phyloP scores from a whole-genome alignment of 2,113 vertebrate genomes.

The Brienomyrus brachyistius region DNA sequence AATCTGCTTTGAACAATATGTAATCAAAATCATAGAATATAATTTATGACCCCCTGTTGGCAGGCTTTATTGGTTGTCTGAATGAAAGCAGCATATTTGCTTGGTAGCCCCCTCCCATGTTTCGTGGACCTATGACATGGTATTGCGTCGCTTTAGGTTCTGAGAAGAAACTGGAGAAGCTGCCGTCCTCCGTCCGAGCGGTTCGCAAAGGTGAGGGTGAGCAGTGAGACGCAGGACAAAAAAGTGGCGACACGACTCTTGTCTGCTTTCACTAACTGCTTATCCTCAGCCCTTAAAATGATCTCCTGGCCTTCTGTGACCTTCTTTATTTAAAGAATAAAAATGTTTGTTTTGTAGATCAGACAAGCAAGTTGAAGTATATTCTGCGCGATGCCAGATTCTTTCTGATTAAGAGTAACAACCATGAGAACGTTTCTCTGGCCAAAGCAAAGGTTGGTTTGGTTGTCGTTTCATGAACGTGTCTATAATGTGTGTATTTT shows the following conservation, averaged over 20 bases:
- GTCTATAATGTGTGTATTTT: neutral
- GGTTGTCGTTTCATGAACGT: neutral
- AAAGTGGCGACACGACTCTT: slow-evolving; percentile 14
- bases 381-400: slow-evolving; percentile 88
- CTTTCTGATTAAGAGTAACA: slow-evolving; percentile 99
- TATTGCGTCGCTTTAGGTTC: slow-evolving; percentile 66
- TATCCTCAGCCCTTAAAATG: neutral
- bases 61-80: neutral
- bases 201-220: slow-evolving; percentile 85
- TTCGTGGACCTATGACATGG: neutral
- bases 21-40: neutral
- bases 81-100: neutral
- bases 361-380: slow-evolving; percentile 88
- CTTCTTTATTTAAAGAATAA: neutral
- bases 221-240: slow-evolving; percentile 29
- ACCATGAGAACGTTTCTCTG: slow-evolving; percentile 94
- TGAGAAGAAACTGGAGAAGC: slow-evolving; percentile 96
- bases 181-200: slow-evolving; percentile 94
- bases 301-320: neutral
- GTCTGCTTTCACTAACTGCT: neutral
- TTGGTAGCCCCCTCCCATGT: neutral
- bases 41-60: neutral
- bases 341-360: slow-evolving; percentile 66
- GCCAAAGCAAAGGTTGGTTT: slow-evolving; percentile 89
- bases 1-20: neutral